Evolutionary conservation across 2,888 invertebrate species (phyloP), one percentile per base, ranked within the genome.

Genomic region (Phania funesta): DNA sequence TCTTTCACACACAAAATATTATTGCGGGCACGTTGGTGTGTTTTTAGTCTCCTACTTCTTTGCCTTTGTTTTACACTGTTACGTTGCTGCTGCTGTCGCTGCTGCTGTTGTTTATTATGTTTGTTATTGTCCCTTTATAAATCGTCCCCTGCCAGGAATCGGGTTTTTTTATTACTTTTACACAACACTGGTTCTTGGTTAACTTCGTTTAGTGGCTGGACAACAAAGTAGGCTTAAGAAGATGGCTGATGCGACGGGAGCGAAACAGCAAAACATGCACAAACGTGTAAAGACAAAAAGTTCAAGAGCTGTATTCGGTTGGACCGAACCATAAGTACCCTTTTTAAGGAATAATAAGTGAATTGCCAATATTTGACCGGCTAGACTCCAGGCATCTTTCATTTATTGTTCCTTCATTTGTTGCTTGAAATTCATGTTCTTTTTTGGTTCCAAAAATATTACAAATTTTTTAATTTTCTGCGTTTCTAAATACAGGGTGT

Each of bases 121-220:
- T 35, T 26, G 5, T 50, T 60, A 26, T 48, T 38, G 38, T 71
- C 50, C 71, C 58, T 60, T 46, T 68, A n/a, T 44, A 70, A 70
- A n/a, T 56, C 32, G 56, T 56, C 29, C 44, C 68, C 56, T 46
- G 29, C 13, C 16, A 18, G 29, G 18, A n/a, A 29, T 29, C 24
- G 9, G 29, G 32, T n/a, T 32, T 54, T 26, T 60, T 32, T 56
- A 0, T 35, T 18, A 5, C 18, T 46, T 38, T 64, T 16, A 54
- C 29, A 64, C 11, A 60, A 50, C 38, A 20, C 20, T 62, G 29
- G 56, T 50, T 58, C 50, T 50, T 26, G 46, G 20, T 75, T 58
- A 56, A 32, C n/a, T 48, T 38, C 24, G 24, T 38, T 48, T 38
- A 71, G 38, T 44, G 24, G 24, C n/a, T 52, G 38, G 11, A 29